Base-by-base conservation (phyloP, 2,113 vertebrate genomes). In the Zapus hudsonius region DNA sequence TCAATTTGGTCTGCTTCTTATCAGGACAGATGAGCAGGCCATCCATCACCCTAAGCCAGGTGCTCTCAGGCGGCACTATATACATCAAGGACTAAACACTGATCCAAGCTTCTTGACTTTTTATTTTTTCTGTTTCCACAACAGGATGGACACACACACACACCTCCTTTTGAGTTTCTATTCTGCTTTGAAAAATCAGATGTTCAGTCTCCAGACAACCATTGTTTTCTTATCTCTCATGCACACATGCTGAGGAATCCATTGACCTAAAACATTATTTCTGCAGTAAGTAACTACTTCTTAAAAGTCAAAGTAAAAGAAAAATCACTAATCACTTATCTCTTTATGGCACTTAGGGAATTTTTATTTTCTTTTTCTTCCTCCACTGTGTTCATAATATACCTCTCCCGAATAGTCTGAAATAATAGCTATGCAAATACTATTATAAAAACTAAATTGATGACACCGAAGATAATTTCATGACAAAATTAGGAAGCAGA, bases 351-450 rank as follows among this genome's bases (percentile, higher is more conserved):
- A 8, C 90, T 97, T 85, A 17, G n/a, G 42, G 72, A 52, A 92
- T 87, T 84, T 87, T 44, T 91, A 80, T 91, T 44, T 74, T 9
- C 47, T 55, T 33, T 61, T 57, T 61, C 19, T 36, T 55, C 8
- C 40, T 66, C 12, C 8, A 10, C 40, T 31, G 59, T 91, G 59
- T 96, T 94, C 91, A 87, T 72, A 90, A 33, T 15, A 52, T 55
- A 7, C 22, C 10, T 55, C 10, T 94, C 84, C 67, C 13, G 95
- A 92, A 95, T 79, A 75, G 83, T 55, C 61, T 91, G 92, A 96
- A 98, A 96, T 31, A 92, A 38, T 10, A 95, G 70, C 67, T 89
- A 47, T 74, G 91, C 90, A 92, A 96, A 92, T 42, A n/a, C 73
- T 86, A 67, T 91, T 94, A 95, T 81, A 94, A 96, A 96, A 52